These are phyloP conservation scores for Enteromius treurensis DNA, from an alignment of 2,797 vertebrate genomes.

Conservation along the genomic window DNA sequence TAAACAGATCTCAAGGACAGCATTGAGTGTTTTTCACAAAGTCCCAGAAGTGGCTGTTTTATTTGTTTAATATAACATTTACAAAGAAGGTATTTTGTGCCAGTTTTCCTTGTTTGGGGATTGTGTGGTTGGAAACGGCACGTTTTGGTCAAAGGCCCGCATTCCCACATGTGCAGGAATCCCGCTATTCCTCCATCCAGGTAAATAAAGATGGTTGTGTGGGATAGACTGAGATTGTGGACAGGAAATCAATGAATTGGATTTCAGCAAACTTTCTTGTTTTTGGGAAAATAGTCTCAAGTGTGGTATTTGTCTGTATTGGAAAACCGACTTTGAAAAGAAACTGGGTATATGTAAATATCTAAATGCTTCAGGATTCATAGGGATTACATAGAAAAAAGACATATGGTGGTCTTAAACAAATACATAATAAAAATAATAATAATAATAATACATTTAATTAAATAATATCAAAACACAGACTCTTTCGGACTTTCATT, in stretches of 20 bases:
- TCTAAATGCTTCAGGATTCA: background rate
- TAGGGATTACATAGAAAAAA: background rate
- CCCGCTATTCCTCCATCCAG: conserved; percentile 27
- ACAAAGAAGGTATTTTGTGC: conserved; percentile 36
- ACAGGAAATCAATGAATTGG: conserved; percentile 17
- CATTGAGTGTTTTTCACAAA: background rate
- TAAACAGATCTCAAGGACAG: background rate
- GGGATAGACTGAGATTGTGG: conserved; percentile 15
- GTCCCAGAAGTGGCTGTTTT: background rate
- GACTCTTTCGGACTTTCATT: background rate
- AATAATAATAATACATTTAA: too few species aligned
- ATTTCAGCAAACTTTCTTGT: conserved; percentile 25
- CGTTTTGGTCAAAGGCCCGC: conserved; percentile 38
- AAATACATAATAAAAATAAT: too few species aligned
- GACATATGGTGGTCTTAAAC: background rate
- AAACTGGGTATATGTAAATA: background rate
- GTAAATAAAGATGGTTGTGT: conserved; percentile 27
- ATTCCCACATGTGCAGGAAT: conserved; percentile 45
- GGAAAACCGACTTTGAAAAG: background rate
- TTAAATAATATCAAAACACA: background rate
- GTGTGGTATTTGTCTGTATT: background rate
- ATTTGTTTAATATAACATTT: conserved; percentile 44
- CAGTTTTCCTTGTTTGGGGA: conserved; percentile 38
- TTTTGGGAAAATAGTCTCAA: conserved; percentile 21
- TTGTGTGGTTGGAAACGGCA: conserved; percentile 47